Evolutionary conservation across 1,140 invertebrate species (phyloP).

Genomic region (Frieseomelitta varia): DNA sequence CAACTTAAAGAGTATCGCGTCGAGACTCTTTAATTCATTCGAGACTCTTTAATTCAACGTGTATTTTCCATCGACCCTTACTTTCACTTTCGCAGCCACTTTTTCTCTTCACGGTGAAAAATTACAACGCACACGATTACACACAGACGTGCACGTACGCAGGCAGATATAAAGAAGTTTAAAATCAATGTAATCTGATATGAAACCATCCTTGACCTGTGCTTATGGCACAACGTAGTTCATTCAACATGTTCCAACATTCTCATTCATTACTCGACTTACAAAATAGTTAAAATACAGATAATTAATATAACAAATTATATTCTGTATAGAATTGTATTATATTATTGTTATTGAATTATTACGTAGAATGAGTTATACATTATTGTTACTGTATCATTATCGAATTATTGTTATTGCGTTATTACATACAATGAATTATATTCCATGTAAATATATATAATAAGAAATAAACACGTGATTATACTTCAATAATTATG

Average conservation of each 20-base stretch:
- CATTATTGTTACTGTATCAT: no score
- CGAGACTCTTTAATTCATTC: not conserved
- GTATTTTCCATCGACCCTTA: not conserved
- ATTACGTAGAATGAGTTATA: no score
- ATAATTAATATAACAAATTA: not conserved
- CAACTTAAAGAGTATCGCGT: not conserved
- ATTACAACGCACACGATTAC: not conserved
- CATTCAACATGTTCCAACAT: not conserved
- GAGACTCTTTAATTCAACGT: not conserved
- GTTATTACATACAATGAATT: no score
- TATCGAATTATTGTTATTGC: no score
- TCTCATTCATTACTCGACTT: not conserved
- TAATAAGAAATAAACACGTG: no score
- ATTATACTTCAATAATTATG: not conserved
- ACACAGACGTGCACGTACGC: not conserved
- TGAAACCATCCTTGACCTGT: no score
- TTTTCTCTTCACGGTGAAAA: not conserved
- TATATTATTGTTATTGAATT: no score
- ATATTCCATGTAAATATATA: no score
- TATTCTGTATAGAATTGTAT: no score
- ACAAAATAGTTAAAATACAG: not conserved
- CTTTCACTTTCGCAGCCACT: not conserved
- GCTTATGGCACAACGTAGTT: not conserved
- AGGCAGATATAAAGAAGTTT: not conserved
- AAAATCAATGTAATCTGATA: not conserved